These are phyloP conservation scores for Melipona quadrifasciata DNA, from an alignment of 1,140 invertebrate species.

Conservation along the genomic window DNA sequence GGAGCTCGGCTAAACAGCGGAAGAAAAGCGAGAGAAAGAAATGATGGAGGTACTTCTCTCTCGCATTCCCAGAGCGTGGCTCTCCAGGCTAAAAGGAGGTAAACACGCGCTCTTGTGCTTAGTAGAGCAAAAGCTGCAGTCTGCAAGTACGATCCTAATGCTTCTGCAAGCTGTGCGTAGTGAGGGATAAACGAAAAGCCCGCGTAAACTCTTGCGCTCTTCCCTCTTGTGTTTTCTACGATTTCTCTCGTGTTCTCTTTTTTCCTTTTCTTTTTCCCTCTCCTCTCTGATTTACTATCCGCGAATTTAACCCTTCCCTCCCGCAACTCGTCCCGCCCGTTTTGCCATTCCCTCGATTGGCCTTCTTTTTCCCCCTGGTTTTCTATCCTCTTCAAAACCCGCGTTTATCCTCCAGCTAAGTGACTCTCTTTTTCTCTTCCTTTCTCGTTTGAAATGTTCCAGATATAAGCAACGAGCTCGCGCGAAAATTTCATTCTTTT, in stretches of 20 bases:
- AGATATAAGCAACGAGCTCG: conserved; percentile 11
- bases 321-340: not conserved
- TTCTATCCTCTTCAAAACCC: conserved; percentile 1
- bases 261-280: not conserved
- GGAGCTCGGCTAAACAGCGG: not conserved
- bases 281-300: not conserved
- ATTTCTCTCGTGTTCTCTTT: not conserved
- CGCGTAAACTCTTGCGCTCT: conserved; percentile 37
- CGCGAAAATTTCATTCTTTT: conserved; percentile 40
- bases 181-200: conserved; percentile 34
- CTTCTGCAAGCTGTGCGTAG: conserved; percentile 43
- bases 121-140: conserved; percentile 48
- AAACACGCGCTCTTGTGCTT: conserved; percentile 63
- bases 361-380: too few species aligned
- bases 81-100: conserved; percentile 68
- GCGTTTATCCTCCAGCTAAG: conserved; percentile 11
- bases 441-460: not conserved
- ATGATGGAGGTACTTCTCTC: conserved; percentile 58
- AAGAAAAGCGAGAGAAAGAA: conserved; percentile 58
- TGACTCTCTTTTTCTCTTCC: not conserved
- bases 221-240: not conserved
- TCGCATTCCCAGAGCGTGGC: conserved; percentile 62
- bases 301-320: not conserved
- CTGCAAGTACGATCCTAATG: conserved; percentile 34
- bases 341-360: not conserved